Evolutionary conservation across 2,113 vertebrate genomes (phyloP), one percentile per base, ranked within the genome.

Genomic region (Tretioscincus oriximinensis): DNA sequence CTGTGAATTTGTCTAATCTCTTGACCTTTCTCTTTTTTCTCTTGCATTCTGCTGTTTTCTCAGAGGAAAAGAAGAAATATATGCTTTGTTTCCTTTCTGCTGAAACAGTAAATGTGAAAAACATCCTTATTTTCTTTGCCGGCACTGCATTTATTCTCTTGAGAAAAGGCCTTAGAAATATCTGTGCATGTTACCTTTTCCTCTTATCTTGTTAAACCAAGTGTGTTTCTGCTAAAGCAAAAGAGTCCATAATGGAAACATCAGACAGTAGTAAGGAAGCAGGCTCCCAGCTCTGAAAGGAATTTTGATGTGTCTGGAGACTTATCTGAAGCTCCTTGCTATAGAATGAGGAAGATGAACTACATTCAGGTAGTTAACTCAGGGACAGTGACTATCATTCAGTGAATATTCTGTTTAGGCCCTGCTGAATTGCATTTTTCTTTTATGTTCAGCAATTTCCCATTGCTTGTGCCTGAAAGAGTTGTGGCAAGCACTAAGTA

Each of bases 151-250:
- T 86, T 76, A 83, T 81, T 81, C 78, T 63, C 73, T 74, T 79
- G 70, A n/a, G 70, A 79, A 70, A 41, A 80, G 41, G 78, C 80
- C 1, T 0, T 66, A 88, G 86, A 54, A 10, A 31, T 31, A 35
- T 5, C 76, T 78, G 83, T 85, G 60, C 67, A 78, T 74, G 65
- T 61, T 85, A 81, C 45, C 14, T 82, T 54, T 61, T 78, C n/a
- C 78, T 78, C 73, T 58, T 88, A 77, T 31, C 63, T 77, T 74
- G 79, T 81, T 76, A 81, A 81, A 73, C 75, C 84, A 75, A 70
- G 21, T 28, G 66, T 81, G 69, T 28, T 86, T 81, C 20, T 76
- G 18, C 63, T 67, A 54, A 80, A 82, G 60, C 2, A 74, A 85
- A 86, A 49, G 7, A 76, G 71, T 9, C 7, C 29, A 8, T 61